A percentile compares a stretch with the other conserved stretches of the same genome.
Conservation (phyloP, 2,888 invertebrate genomes). For the Sinotaia quadrata region DNA sequence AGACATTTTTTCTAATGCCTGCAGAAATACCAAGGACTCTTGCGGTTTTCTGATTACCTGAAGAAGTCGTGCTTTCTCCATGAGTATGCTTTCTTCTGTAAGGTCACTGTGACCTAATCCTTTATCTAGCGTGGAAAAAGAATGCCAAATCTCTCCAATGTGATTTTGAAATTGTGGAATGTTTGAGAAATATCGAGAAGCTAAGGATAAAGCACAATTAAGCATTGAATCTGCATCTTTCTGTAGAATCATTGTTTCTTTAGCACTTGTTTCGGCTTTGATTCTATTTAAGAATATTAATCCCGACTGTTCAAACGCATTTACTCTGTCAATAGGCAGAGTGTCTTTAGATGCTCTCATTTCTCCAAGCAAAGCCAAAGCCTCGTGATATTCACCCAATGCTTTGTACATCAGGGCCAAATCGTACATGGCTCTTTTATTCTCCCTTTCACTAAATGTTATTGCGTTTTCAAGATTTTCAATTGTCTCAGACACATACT, state of each 20-base stretch:
- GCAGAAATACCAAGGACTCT: not conserved
- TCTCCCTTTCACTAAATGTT: conserved; percentile 5
- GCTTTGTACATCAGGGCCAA: conserved; percentile 14
- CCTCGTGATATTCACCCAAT: not conserved
- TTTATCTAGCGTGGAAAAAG: conserved; percentile 2
- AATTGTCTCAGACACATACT: not conserved
- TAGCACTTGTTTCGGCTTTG: too few relatives aligned
- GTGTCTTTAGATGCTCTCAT: too few relatives aligned
- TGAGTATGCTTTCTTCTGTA: not conserved
- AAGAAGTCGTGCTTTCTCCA: conserved; percentile 5
- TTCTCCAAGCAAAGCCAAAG: not conserved
- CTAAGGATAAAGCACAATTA: conserved; percentile 4
- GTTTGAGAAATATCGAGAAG: not conserved
- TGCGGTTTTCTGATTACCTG: conserved; percentile 1
- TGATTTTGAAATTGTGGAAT: not conserved
- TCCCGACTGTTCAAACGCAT: conserved; percentile 16
- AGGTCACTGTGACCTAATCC: not conserved
- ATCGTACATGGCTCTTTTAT: conserved; percentile 9
- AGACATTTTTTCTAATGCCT: not conserved
- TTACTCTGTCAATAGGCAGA: conserved; percentile 12
- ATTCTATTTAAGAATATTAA: too few relatives aligned
- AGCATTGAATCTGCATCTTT: conserved; percentile 17
- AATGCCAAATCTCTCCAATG: conserved; percentile 10
- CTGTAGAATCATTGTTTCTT: not conserved
- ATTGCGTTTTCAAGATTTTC: conserved; percentile 11